phyloP scores from a whole-genome alignment of 2,797 vertebrate genomes.

The Scomberomorus guttatus region DNA sequence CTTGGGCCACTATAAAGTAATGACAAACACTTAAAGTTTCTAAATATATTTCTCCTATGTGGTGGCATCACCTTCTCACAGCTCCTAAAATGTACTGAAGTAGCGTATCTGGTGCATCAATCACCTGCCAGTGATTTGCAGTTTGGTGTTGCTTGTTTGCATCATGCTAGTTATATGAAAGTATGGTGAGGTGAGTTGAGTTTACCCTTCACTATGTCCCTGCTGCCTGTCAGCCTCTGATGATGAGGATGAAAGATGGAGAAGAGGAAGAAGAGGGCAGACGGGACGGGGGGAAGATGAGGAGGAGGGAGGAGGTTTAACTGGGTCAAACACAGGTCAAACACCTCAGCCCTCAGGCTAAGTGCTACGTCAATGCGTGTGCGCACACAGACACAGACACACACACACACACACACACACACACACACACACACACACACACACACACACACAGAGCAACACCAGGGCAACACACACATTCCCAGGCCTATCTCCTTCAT shows the following conservation, averaged over 20 bases:
- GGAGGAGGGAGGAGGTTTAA: constrained; percentile 6
- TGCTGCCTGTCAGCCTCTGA: constrained; percentile 13
- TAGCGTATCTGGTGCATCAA: neutral
- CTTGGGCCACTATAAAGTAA: too few species aligned
- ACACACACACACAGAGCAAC: neutral
- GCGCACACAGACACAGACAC: constrained; percentile 61
- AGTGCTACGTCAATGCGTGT: constrained; percentile 67
- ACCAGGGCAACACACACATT: neutral
- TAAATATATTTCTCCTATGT: too few species aligned
- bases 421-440: constrained; percentile 62
- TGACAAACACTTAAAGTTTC: too few species aligned
- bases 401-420: neutral
- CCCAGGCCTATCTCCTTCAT: constrained; percentile 73
- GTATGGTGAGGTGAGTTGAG: neutral
- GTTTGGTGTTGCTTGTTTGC: neutral
- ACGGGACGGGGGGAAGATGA: neutral
- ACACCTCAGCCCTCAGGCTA: constrained; percentile 80
- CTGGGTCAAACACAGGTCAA: constrained; percentile 86
- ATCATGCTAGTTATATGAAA: neutral
- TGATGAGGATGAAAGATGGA: constrained; percentile 36
- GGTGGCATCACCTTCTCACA: too few species aligned
- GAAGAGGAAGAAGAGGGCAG: neutral
- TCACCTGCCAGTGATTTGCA: neutral
- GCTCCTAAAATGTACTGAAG: too few species aligned
- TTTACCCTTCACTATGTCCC: constrained; percentile 21